Evolutionary conservation across 1,140 invertebrate species (phyloP), one percentile per base, ranked within the genome.

Genomic region (Drosophila micromelanica): DNA sequence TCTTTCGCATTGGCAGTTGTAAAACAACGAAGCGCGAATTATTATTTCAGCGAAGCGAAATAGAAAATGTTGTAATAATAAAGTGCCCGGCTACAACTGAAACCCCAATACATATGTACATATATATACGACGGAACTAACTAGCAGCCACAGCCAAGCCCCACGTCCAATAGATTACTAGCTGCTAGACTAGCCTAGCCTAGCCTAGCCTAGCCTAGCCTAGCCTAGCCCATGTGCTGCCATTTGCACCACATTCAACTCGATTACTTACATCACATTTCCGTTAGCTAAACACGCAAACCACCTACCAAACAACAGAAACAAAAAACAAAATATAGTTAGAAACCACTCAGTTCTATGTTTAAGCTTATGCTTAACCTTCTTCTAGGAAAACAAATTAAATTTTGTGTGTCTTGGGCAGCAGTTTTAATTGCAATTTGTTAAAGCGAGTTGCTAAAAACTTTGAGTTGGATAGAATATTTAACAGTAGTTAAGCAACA

Each of bases 21-120:
- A 78, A 74, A 84, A 82, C 70, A 84, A 82, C 73, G 67, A 87
- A 89, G 78, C 84, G 82, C 80, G 79, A 86, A 86, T 86, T 86
- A 86, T 86, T 87, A 86, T 87, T 86, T 86, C 86, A 86, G 78
- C 82, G 63, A 69, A 74, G 82, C 84, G 63, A 87, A 87, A 78
- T 82, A 61, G 82, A 78, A 82, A 86, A 86, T 82, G 82, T 86
- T 87, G 81, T 82, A 87, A 87, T 86, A 87, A 86, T 82, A 82
- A 82, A 87, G 82, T 81, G 78, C 60, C 48, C 45, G 54, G 37
- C 61, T 76, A 54, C 46, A 9, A 12, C 17, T 38, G 56, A 57
- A 40, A 23, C 11, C 4, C 13, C 23, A 9, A 56, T 2, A 7
- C 11, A 48, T 1, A 35, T 27, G 6, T 1, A 27, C 17, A 17